Base-by-base conservation (phyloP, 2,797 vertebrate species). In the Lophotriccus pileatus region DNA sequence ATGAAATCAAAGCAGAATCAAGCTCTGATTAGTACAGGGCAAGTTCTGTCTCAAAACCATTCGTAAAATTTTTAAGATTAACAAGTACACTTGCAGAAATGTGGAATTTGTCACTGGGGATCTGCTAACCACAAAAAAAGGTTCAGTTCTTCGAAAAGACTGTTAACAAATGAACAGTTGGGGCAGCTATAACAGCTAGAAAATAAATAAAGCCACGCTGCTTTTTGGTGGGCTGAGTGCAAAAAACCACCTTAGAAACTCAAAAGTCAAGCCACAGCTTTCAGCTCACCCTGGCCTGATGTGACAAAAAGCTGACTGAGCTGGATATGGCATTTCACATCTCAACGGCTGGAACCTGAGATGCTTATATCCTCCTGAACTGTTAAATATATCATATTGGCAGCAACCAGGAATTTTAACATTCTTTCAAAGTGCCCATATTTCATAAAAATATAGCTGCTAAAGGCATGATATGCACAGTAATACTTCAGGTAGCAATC, bases 61-160 rank as follows among this genome's bases (percentile, higher is more conserved):
- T 78, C 8, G 20, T 92, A 53, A 84, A 95, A 93, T 82, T 84
- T 87, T 92, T 90, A 87, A 63, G 77, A 90, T 88, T 76, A 95
- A 82, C 50, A 58, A 87, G 41, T n/a, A 52, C 39, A 60, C 55
- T 89, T 93, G 93, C n/a, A 94, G 86, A 93, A 95, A 90, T 90
- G 81, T 58, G 68, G 74, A 93, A 82, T 91, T 63, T 90, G 58
- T 84, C 94, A 49, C 94, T 59, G 39, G 85, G 72, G 86, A 84
- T 77, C 77, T 87, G 69, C 70, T 72, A 95, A 95, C 77, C 88
- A 95, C 90, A 90, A 90, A 75, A 75, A 90, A 53, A 73, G 5
- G 23, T 67, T 76, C 34, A 41, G 7, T 50, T 79, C 90, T 90
- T 84, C 30, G 55, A 87, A 89, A 59, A 53, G 37, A 9, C 49